Conservation (phyloP, 2,797 vertebrate species). For the Florisuga fusca region DNA sequence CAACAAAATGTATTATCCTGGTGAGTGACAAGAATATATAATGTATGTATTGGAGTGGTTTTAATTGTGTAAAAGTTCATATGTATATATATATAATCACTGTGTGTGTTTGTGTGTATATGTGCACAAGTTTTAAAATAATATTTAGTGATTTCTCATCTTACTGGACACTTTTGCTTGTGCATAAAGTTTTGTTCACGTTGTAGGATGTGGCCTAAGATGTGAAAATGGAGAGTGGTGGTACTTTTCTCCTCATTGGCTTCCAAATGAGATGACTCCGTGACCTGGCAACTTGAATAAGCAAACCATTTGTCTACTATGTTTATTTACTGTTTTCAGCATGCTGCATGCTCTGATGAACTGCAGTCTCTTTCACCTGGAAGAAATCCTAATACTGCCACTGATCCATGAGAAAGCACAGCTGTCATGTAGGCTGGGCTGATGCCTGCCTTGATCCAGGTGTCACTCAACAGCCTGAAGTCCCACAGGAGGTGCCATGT, state of each 20-base stretch:
- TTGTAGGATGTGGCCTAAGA: neutral
- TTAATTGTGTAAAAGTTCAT: neutral
- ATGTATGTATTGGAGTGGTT: neutral
- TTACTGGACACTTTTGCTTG: neutral
- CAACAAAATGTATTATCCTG: neutral
- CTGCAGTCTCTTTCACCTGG: neutral
- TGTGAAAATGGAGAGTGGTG: neutral
- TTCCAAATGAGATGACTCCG: neutral
- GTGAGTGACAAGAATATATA: neutral
- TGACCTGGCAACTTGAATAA: neutral
- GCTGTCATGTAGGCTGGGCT: neutral
- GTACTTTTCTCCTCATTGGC: neutral
- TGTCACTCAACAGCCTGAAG: neutral
- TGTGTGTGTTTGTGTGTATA: neutral
- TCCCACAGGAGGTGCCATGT: neutral
- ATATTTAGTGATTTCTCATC: neutral
- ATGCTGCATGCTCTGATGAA: neutral
- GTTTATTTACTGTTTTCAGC: neutral
- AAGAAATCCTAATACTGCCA: neutral
- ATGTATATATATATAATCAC: slow-evolving; percentile 23
- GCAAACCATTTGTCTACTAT: neutral
- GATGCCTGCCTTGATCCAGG: neutral
- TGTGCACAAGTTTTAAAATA: neutral
- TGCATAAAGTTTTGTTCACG: neutral
- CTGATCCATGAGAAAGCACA: neutral